Percentiles rank a stretch among this genome's conserved stretches.
Conservation (phyloP, 2,797 vertebrate genomes). For the Ibycter americanus region DNA sequence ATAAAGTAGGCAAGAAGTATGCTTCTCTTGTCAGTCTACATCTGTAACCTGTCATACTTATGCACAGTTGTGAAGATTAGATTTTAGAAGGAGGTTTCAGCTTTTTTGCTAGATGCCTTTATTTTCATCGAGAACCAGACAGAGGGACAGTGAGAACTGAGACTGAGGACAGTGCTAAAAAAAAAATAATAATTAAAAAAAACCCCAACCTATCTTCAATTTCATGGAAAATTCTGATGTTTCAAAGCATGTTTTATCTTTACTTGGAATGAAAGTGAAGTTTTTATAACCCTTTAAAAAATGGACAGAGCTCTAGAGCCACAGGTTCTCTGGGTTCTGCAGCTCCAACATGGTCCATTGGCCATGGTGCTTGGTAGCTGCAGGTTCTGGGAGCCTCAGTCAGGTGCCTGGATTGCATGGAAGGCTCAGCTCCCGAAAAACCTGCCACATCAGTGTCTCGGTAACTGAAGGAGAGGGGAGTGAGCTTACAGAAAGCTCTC, state of each 20-base stretch:
- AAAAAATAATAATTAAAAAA: fast-evolving
- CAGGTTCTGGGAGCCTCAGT: not conserved
- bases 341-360: fast-evolving
- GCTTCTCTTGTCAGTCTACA: not conserved
- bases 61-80: not conserved
- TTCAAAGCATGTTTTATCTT: not conserved
- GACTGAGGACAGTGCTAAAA: fast-evolving
- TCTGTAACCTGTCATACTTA: not conserved
- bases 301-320: not conserved
- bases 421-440: not conserved
- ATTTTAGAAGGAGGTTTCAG: not conserved
- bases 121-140: not conserved
- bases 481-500: not conserved
- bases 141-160: not conserved
- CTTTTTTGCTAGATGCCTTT: not conserved
- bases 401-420: not conserved
- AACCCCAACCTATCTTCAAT: too few species aligned
- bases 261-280: not conserved
- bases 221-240: not conserved
- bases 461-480: not conserved
- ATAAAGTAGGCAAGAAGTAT: not conserved
- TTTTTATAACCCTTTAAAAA: not conserved
- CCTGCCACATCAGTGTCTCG: fast-evolving
- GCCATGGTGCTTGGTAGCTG: fast-evolving
- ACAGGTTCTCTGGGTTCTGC: not conserved